These are phyloP conservation scores for Chionodraco myersi DNA, from an alignment of 2,113 vertebrate genomes.

Conservation along the genomic window DNA sequence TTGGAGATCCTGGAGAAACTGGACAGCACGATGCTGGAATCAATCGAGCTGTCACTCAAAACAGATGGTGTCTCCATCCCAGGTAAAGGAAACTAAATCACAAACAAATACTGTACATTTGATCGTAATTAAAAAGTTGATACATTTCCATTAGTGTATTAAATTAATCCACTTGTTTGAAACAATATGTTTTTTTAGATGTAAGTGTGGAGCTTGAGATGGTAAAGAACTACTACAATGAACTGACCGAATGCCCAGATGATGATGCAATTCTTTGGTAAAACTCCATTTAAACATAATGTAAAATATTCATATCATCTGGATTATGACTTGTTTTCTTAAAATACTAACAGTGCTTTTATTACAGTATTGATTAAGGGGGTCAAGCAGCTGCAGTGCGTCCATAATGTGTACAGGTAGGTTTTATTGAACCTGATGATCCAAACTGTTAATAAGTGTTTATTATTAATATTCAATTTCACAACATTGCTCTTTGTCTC, in stretches of 20 bases:
- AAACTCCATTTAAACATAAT: not conserved
- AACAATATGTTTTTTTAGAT: constrained; percentile 32
- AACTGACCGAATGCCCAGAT: not conserved
- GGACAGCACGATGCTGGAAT: not conserved
- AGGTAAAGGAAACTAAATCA: constrained; percentile 29
- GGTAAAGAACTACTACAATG: constrained; percentile 6
- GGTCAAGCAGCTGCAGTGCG: too few species aligned
- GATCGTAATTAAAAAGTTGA: not conserved
- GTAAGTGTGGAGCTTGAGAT: not conserved
- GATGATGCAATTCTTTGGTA: not conserved
- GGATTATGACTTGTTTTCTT: not conserved
- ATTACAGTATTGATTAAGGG: too few species aligned
- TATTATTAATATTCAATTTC: not conserved
- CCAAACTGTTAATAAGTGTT: not conserved
- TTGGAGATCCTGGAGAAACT: not conserved
- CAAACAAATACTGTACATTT: not conserved
- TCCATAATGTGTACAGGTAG: too few species aligned
- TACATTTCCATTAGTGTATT: not conserved
- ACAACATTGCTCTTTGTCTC: not conserved
- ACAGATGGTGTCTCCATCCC: constrained; percentile 14
- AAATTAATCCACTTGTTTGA: not conserved
- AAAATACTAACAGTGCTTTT: too few species aligned
- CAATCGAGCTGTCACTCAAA: not conserved
- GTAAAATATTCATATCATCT: not conserved
- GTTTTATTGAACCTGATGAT: too few species aligned